Evolutionary conservation across 2,113 vertebrate species (phyloP).

Genomic region (Scytalopus superciliaris): DNA sequence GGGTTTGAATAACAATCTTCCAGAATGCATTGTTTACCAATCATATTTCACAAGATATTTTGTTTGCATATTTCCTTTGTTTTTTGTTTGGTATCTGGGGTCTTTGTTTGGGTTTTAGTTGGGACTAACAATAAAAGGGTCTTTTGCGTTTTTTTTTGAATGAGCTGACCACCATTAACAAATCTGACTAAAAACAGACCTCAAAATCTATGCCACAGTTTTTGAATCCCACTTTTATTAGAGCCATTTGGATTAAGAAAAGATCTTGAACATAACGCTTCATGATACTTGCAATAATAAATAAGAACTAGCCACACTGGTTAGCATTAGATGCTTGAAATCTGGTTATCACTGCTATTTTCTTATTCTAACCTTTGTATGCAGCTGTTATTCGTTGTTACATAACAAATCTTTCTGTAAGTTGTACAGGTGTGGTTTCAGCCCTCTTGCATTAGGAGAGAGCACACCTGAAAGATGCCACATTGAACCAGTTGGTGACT

Average conservation of each 20-base stretch:
- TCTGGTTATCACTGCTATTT: neutral
- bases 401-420: neutral
- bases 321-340: neutral
- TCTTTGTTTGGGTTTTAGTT: neutral
- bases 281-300: neutral
- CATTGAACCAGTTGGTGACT: neutral
- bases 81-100: neutral
- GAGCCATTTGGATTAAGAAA: neutral
- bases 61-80: neutral
- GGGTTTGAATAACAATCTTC: neutral
- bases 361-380: neutral
- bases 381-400: neutral
- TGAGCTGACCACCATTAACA: neutral
- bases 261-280: neutral
- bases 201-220: neutral
- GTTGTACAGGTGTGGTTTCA: rapidly evolving
- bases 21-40: neutral
- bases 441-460: neutral
- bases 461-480: neutral
- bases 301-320: neutral
- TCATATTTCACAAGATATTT: neutral
- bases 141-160: neutral
- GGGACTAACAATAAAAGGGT: neutral
- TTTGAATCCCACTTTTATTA: neutral
- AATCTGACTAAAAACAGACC: neutral